Evolutionary conservation across 2,888 invertebrate genomes (phyloP), one percentile per base, ranked within the genome.

Genomic region (Venusia cambrica): DNA sequence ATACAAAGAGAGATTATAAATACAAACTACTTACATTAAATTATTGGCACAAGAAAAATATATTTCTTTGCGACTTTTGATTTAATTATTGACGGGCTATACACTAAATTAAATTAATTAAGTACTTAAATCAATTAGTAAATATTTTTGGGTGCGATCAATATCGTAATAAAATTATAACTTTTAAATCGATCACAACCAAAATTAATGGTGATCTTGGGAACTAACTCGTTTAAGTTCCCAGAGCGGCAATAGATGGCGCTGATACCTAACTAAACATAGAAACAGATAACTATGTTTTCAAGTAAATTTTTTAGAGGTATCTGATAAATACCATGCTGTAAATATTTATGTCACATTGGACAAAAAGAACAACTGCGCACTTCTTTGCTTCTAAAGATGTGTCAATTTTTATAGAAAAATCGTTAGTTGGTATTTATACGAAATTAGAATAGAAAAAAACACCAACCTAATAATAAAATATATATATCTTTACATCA

Each of bases 151-250:
- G 80, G 69, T 73, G 81, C 79, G 81, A 84, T 83, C 79, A 83
- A 81, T 73, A 44, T 33, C 16, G 28, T 36, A 44, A 40, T 30
- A 9, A 38, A 21, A 24, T 26, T 32, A 44, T 20, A 36, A 30
- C 51, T 48, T 67, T 62, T 47, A 53, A 59, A 70, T 84, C 81
- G 81, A 84, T 84, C 83, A 72, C 81, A 80, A 70, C 83, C 84
- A 81, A 81, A 80, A 76, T 63, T 51, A 34, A 50, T 20, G 46
- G 25, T 40, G n/a, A 12, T 25, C 7, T 28, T 14, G n/a, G 6
- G 1, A 6, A 19, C 9, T 27, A 21, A 20, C 21, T 25, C 26
- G 9, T 15, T 15, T 37, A 14, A 7, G 8, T 24, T 8, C 3
- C 5, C 7, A 13, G n/a, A 14, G 11, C 14, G 24, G 4, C 13